phyloP scores from a whole-genome alignment of 2,113 vertebrate species.

The Melanocharis versteri region DNA sequence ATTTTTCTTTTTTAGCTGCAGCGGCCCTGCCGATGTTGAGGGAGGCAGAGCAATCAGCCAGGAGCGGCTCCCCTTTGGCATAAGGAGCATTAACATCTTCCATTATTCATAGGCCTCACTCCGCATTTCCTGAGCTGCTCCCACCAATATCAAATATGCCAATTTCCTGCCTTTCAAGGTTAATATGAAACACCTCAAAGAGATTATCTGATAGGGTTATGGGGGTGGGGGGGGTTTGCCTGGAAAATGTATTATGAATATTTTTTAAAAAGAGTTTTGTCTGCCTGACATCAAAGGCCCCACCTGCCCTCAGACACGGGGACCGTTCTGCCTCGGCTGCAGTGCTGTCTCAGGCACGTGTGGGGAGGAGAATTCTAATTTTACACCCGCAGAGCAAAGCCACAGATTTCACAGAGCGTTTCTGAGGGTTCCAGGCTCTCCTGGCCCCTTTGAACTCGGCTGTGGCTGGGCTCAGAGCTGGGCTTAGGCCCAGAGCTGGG shows the following conservation, averaged over 20 bases:
- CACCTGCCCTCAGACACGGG: background rate
- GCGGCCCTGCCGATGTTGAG: background rate
- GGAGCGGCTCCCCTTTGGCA: slow-evolving; percentile 17
- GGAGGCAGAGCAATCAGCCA: slow-evolving; percentile 7
- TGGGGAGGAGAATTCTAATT: background rate
- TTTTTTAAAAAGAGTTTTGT: background rate
- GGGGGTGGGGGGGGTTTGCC: background rate
- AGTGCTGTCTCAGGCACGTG: background rate
- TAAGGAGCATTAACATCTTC: slow-evolving; percentile 8
- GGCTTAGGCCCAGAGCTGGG: background rate
- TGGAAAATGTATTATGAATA: background rate
- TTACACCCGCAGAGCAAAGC: background rate
- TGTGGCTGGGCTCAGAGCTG: background rate
- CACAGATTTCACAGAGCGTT: background rate
- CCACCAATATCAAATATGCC: slow-evolving; percentile 47
- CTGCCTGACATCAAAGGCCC: slow-evolving; percentile 24
- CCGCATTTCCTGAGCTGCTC: slow-evolving; percentile 14
- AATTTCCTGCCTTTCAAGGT: slow-evolving; percentile 61
- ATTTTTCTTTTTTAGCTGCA: background rate
- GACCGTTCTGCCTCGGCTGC: background rate
- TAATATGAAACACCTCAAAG: slow-evolving; percentile 56
- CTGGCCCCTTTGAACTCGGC: background rate
- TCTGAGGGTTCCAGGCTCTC: background rate
- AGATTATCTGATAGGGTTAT: slow-evolving; percentile 30
- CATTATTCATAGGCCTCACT: slow-evolving; percentile 44